Base-by-base conservation (phyloP, 2,113 vertebrate species). In the Vanacampus margaritifer region DNA sequence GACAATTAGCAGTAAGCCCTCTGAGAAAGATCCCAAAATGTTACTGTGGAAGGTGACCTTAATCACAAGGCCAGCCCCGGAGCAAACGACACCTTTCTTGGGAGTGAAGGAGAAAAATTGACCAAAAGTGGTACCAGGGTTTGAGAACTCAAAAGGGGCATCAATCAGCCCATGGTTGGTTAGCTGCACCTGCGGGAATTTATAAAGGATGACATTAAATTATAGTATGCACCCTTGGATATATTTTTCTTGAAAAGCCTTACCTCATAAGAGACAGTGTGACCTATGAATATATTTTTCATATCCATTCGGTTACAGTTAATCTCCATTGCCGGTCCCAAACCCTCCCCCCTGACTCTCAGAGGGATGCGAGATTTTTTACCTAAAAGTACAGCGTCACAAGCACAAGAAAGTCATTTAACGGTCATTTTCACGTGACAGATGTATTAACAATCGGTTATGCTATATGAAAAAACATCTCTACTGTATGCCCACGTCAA, bases 81-180 rank as follows among this genome's bases (percentile, higher is more conserved):
- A 81, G 35, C 89, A 79, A n/a, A 97, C 73, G 2, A 88, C 81
- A 24, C 93, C 96, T 75, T 94, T 88, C 51, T 65, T 76, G 9
- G 95, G 95, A 8, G 66, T 83, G 60, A 96, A 87, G 7, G 87
- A 89, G 74, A 98, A 96, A 85, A 89, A 92, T 61, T 78, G 71
- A 0, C 93, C 94, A 65, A 92, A 79, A 3, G 85, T 68, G 0
- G 93, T 93, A 68, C 76, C 43, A 0, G 93, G 82, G 72, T 84
- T 82, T 0, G 78, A 54, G 60, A 94, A 53, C 7, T 5, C 87
- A 86, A 94, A 98, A 37, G 87, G 35, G 62, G 91, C 93, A 41
- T 94, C 88, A 1, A 95, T 92, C 62, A 87, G 86, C 3, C 94
- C 95, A 56, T 78, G 91, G 90, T 97, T 98, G 5, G 75, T 82